These are phyloP conservation scores for Geophilus truncorum DNA, from an alignment of 2,888 invertebrate species.

Conservation along the genomic window DNA sequence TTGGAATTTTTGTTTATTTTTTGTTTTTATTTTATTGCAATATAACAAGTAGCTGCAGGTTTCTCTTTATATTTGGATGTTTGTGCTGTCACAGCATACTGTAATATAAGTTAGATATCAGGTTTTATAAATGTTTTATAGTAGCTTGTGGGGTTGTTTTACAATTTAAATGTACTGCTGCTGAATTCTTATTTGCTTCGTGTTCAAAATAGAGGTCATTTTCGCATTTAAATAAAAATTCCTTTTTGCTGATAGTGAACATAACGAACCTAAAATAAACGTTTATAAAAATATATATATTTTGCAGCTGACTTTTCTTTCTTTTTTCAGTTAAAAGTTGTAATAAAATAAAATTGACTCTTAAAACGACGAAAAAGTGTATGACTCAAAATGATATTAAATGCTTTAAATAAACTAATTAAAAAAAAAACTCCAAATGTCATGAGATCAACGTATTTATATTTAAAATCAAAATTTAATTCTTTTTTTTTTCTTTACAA, in stretches of 20 bases:
- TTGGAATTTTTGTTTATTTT: not conserved
- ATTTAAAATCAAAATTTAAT: constrained; percentile 27
- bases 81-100: constrained; percentile 2
- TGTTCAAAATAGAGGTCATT: not conserved
- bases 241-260: not conserved
- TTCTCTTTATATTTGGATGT: constrained; percentile 15
- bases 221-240: not conserved
- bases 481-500: not conserved
- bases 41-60: not conserved
- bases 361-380: not conserved
- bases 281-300: not conserved
- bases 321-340: constrained; percentile 10
- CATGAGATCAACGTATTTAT: not conserved
- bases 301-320: constrained; percentile 15
- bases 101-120: constrained; percentile 14
- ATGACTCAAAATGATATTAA: not conserved
- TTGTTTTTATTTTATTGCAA: not conserved
- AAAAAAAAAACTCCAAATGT: not conserved
- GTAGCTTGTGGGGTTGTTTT: constrained; percentile 19
- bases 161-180: constrained; percentile 2
- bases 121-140: constrained; percentile 25
- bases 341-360: constrained; percentile 6
- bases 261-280: not conserved
- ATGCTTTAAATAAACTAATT: constrained; percentile 2
- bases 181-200: not conserved